Conservation (phyloP, 30 jellyfish, hydroid and myxozoan genomes). For the Chironex yamaguchii region DNA sequence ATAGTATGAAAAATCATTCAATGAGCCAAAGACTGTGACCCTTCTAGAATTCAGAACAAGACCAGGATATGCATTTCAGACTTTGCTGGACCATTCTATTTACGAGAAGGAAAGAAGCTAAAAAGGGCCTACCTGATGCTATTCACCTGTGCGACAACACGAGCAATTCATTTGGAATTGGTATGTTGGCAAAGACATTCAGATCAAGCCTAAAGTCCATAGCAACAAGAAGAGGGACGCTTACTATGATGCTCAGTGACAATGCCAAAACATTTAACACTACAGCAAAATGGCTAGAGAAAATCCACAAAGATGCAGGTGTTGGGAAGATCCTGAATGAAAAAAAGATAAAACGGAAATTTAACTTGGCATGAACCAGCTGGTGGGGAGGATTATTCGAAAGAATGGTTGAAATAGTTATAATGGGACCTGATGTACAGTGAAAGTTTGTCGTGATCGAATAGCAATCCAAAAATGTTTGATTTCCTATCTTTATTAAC, state of each 20-base stretch:
- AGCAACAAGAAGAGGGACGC: conserved; percentile 73
- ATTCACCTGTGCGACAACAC: conserved; percentile 67
- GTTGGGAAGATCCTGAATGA: not conserved
- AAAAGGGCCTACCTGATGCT: conserved; percentile 30
- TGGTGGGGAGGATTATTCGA: conserved; percentile 78
- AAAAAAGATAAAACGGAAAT: conserved; percentile 29
- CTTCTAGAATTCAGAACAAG: conserved; percentile 5
- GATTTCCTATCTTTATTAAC: no score
- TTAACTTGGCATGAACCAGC: conserved; percentile 42
- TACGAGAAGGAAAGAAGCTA: conserved; percentile 22
- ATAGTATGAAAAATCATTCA: not conserved
- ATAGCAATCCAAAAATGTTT: no score
- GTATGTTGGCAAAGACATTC: conserved; percentile 20
- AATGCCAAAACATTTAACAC: conserved; percentile 59
- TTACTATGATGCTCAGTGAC: conserved; percentile 46
- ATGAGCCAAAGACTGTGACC: conserved; percentile 1
- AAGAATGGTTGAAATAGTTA: conserved; percentile 44
- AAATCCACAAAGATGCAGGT: conserved; percentile 10
- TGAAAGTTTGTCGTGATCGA: no score
- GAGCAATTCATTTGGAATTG: conserved; percentile 63
- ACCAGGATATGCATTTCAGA: conserved; percentile 34
- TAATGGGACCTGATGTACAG: no score
- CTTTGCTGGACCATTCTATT: conserved; percentile 41
- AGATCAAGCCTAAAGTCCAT: conserved; percentile 37
- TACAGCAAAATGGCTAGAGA: conserved; percentile 51